phyloP scores from a whole-genome alignment of 2,113 vertebrate species.

The Nibea albiflora region DNA sequence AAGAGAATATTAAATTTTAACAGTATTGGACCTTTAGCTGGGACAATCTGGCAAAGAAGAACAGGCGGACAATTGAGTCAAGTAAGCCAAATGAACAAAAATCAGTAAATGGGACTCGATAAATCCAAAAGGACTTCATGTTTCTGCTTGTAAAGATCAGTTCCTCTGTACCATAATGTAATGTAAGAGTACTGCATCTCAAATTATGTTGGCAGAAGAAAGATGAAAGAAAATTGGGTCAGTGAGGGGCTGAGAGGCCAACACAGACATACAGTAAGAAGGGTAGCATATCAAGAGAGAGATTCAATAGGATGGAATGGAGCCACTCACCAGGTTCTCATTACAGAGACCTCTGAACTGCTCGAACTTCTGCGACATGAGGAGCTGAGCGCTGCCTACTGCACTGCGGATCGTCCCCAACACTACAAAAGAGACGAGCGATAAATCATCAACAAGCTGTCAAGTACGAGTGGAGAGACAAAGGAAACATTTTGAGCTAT shows the following conservation, averaged over 20 bases:
- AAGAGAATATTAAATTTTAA: conserved; percentile 10
- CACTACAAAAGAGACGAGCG: conserved; percentile 80
- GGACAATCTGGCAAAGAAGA: background rate
- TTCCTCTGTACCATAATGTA: background rate
- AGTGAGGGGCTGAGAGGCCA: background rate
- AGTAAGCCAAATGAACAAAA: background rate
- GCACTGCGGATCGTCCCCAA: conserved; percentile 97
- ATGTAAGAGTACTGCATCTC: background rate
- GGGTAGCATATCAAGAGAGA: background rate
- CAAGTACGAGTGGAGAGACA: no score
- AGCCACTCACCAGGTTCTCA: conserved; percentile 87
- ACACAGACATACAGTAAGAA: background rate
- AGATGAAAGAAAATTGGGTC: background rate
- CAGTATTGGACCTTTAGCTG: background rate
- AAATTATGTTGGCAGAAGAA: background rate
- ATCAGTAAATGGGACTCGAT: background rate
- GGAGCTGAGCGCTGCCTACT: conserved; percentile 96
- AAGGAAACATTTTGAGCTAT: background rate
- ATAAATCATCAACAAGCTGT: background rate
- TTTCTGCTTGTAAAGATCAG: background rate
- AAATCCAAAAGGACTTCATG: background rate
- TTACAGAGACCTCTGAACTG: conserved; percentile 98
- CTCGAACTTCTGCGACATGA: conserved; percentile 99
- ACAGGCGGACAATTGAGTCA: background rate
- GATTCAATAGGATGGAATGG: background rate